Evolutionary conservation across 2,797 vertebrate species (phyloP), one percentile per base, ranked within the genome.

Genomic region (Arvicola amphibius): DNA sequence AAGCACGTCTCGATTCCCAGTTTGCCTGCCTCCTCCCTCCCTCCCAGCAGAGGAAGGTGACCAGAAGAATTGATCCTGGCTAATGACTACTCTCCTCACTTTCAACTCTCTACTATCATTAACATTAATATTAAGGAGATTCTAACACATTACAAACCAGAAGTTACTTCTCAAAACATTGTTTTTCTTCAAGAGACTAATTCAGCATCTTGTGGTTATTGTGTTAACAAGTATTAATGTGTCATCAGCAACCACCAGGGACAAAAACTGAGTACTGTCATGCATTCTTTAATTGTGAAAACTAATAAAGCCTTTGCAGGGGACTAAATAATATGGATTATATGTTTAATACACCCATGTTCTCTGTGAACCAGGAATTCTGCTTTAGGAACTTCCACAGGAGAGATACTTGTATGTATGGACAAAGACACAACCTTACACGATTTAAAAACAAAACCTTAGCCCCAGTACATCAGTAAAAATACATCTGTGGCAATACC

Each of bases 101-200:
- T 85, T 40, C 29, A 88, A 56, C 34, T 78, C 74, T 59, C 29
- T 85, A n/a, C 17, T 87, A 83, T 69, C 69, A 87, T 74, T 89
- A 71, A 71, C 51, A 74, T 14, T 29, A 63, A 53, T 67, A 86
- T 89, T 92, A 94, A 89, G 21, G 27, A 85, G 78, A 74, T 2
- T 77, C 25, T 91, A 56, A 76, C 77, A 95, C 87, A 40, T 25
- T 79, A 83, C 3, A 87, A 90, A 37, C 23, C 43, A 87, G 53
- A 81, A 43, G 25, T 85, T n/a, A 80, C 40, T 76, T 92, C 86
- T 92, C 53, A 92, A 85, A 65, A 90, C 17, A 11, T 67, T 79
- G 3, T 79, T 81, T 71, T 88, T 71, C 89, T 59, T 94, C 1
- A 53, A 7, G 7, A 46, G 11, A 85, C 48, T 93, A 90, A 61